phyloP scores from a whole-genome alignment of 2,888 invertebrate genomes.

The Nineta flava region DNA sequence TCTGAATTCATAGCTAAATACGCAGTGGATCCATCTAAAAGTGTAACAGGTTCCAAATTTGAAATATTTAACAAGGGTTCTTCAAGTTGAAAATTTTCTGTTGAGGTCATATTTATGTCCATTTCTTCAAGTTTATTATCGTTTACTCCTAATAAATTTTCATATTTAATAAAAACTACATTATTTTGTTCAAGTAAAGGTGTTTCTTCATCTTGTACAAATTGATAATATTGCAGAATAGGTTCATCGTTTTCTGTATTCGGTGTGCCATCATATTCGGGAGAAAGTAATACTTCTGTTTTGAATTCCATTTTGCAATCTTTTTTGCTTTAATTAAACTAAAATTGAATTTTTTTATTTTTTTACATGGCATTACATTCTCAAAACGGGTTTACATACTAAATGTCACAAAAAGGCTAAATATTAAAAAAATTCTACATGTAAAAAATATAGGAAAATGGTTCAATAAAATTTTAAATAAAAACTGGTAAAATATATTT shows the following conservation, averaged over 20 bases:
- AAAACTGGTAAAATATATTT: not conserved
- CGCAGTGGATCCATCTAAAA: slow-evolving; percentile 10
- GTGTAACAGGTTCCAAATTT: slow-evolving; percentile 9
- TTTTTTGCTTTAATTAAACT: not conserved
- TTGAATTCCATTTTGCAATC: not conserved
- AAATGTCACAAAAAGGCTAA: not conserved
- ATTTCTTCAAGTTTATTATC: slow-evolving; percentile 10
- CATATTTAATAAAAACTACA: slow-evolving; percentile 9
- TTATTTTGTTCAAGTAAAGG: slow-evolving; percentile 9
- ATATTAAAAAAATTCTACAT: not conserved
- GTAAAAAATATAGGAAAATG: not conserved
- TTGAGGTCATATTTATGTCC: slow-evolving; percentile 7
- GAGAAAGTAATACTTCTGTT: not conserved
- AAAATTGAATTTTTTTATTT: not conserved
- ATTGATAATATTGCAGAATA: slow-evolving; percentile 4
- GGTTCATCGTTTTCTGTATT: not conserved
- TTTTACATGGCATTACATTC: not conserved
- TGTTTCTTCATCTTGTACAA: not conserved
- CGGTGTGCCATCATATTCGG: not conserved
- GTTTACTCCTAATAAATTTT: slow-evolving; percentile 7
- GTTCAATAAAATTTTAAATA: not conserved
- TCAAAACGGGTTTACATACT: not conserved
- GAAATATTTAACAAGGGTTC: slow-evolving; percentile 7
- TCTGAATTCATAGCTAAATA: slow-evolving; percentile 6
- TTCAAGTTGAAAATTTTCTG: slow-evolving; percentile 6